Conservation (phyloP, 2,888 invertebrate species). For the Cyrtodaria siliqua region DNA sequence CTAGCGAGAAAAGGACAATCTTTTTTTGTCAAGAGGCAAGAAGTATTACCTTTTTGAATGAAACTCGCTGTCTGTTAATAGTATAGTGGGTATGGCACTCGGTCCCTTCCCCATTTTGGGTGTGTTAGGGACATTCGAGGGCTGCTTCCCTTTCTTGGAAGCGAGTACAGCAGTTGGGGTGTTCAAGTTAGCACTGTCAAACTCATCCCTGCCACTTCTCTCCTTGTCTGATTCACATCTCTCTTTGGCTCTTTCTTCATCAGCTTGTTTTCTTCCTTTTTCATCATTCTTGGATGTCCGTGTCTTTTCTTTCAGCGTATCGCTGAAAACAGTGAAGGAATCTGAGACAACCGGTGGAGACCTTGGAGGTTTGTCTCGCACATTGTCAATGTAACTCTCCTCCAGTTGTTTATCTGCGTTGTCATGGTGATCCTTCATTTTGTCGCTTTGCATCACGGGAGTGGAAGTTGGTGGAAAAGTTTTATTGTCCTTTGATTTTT, state of each 20-base stretch:
- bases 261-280: neutral
- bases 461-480: constrained; percentile 52
- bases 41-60: constrained; percentile 6
- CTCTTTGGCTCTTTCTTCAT: neutral
- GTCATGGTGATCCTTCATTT: neutral
- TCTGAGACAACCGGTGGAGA: neutral
- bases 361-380: neutral
- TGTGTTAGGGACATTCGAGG: no score
- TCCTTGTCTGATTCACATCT: neutral
- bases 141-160: no score
- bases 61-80: neutral
- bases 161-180: no score
- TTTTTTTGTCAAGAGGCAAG: no score
- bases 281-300: neutral
- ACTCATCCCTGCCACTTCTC: neutral
- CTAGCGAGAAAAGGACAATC: no score
- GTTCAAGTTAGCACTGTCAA: neutral
- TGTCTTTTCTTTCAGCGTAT: neutral
- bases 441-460: constrained; percentile 26
- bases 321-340: neutral
- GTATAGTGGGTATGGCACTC: neutral
- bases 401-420: constrained; percentile 28
- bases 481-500: neutral
- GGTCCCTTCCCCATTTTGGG: no score
- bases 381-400: constrained; percentile 57